Base-by-base conservation (phyloP, 2,797 vertebrate genomes). In the Oryzias dopingdopingensis region DNA sequence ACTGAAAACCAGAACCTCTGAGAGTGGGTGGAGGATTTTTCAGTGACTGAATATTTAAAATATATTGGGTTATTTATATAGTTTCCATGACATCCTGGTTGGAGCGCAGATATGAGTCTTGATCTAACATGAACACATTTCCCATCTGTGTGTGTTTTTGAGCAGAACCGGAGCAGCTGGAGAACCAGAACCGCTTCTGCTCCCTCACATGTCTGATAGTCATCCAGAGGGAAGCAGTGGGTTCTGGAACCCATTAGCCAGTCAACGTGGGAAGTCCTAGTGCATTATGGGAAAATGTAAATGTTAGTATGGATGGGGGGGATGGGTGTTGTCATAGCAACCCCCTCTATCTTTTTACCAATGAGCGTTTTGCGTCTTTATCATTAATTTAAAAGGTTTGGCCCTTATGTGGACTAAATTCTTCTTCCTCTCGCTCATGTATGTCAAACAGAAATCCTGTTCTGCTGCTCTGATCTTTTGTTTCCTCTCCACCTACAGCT, bases 241-340 rank as follows among this genome's bases (percentile, higher is more conserved):
- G 73, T 56, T 84, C 70, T 84, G 81, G 80, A 84, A 77, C 58
- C 73, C 71, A 88, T 84, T 85, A 83, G 65, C 67, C 72, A 77
- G 66, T 70, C 76, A 77, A 78, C 59, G 85, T 89, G 85, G 84
- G 86, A 81, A 79, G 82, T 59, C 79, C 76, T 56, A 7, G 49
- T 72, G 80, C 78, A 84, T 23, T 58, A 64, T 82, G 84, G 83
- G 82, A 82, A 59, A 65, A 67, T 67, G 57, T 58, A 51, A 22
- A 3, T 70, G 52, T 75, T 60, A 54, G 60, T 65, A 40, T 46
- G 49, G 43, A 17, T 18, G 18, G 32, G 70, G 70, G 53, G 60
- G 48, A 6, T 37, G 32, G 32, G 32, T 60, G 86, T 85, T 60
- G 85, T 74, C 78, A 83, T 77, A 70, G 81, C 54, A 86, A 88